A percentile compares a stretch with the other conserved stretches of the same genome.
These are phyloP conservation scores for Proterorhinus semilunaris DNA, from an alignment of 2,113 vertebrate species.

Conservation along the genomic window DNA sequence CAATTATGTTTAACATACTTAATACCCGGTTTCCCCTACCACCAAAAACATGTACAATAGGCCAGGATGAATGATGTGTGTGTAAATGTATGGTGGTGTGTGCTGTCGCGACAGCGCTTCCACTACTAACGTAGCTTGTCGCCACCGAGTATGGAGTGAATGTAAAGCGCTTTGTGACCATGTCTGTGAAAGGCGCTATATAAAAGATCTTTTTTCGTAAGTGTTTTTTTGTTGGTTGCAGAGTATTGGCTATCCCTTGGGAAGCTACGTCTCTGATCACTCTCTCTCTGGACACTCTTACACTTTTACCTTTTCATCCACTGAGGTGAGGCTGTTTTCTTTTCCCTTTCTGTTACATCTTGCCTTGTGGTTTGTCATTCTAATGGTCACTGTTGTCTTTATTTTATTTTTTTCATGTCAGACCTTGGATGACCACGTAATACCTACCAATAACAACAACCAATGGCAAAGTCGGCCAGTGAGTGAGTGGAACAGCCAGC, in stretches of 20 bases:
- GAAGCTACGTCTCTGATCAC: slow-evolving; percentile 82
- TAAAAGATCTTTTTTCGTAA: too few relatives aligned
- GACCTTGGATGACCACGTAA: slow-evolving; percentile 80
- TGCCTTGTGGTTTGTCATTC: too few relatives aligned
- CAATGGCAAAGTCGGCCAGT: slow-evolving; percentile 82
- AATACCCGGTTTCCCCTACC: too few relatives aligned
- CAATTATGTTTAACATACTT: too few relatives aligned
- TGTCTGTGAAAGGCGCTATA: too few relatives aligned
- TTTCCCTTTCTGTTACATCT: not conserved
- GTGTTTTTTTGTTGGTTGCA: slow-evolving; percentile 72
- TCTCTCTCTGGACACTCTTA: slow-evolving; percentile 84
- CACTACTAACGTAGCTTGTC: too few relatives aligned
- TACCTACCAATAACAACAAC: slow-evolving; percentile 77
- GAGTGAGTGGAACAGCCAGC: slow-evolving; percentile 83
- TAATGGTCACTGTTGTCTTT: not conserved
- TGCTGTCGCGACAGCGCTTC: too few relatives aligned
- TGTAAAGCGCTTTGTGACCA: too few relatives aligned
- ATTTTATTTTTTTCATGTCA: slow-evolving; percentile 44
- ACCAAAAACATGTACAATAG: too few relatives aligned
- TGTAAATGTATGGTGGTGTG: too few relatives aligned
- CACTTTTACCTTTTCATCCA: slow-evolving; percentile 87
- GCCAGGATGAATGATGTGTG: too few relatives aligned
- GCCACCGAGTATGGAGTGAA: too few relatives aligned
- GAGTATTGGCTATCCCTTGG: slow-evolving; percentile 83
- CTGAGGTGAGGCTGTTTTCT: slow-evolving; percentile 82